Evolutionary conservation across 2,797 vertebrate genomes (phyloP), one percentile per base, ranked within the genome.

Genomic region (Leptoclinus maculatus): DNA sequence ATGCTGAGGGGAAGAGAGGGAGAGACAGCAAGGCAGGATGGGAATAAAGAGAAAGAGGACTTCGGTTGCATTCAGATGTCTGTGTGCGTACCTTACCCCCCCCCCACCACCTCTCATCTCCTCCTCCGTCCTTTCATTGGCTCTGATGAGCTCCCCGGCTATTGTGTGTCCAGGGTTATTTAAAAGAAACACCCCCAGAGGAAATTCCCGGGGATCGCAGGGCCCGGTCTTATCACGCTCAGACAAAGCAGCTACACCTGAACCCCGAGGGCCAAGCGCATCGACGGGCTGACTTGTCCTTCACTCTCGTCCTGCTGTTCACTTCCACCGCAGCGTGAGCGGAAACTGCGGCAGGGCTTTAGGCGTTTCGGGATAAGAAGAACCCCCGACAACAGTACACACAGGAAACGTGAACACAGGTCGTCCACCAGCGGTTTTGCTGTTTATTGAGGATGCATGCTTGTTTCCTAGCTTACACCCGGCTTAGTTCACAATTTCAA

Each of bases 91-190:
- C 43, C 58, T 32, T 8, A 32, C 29, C 29, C 29, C 36, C 36
- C 78, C 73, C 71, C 73, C 73, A 29, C 67, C 78, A 54, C 79
- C 51, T 74, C 79, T 65, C 66, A 63, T 86, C 88, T 79, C 86
- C 54, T 76, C 87, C 74, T 57, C 80, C 45, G 21, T 63, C 89
- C 91, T 92, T 94, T 89, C 84, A 85, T 51, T 71, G 78, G 65
- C 71, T 85, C 85, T 89, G 91, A 94, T 93, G 91, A 92, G 90
- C 76, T 92, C 68, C 86, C 56, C n/a, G 59, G 87, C 87, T 78
- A 88, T 94, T 94, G 91, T 95, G 90, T 78, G 84, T 87, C 79
- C 86, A 39, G 83, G 90, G 80, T 93, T 92, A 91, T 92, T 94
- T 94, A 91, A 94, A 92, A 92, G 84, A 79, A 77, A 71, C 76